Conservation (phyloP, 2,113 vertebrate species). For the Pampusana beccarii region DNA sequence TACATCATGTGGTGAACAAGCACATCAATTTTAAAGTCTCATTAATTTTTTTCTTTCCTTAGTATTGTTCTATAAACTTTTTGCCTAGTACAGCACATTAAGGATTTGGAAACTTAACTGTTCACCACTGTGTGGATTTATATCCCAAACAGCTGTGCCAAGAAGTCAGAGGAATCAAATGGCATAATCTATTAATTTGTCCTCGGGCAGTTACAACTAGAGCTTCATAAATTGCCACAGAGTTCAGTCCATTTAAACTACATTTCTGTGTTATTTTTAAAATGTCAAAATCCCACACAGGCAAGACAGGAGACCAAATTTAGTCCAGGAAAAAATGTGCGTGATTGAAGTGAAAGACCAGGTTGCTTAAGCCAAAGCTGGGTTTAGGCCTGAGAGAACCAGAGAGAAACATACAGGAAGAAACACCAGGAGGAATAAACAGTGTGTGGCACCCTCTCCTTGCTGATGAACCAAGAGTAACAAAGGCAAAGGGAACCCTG, state of each 20-base stretch:
- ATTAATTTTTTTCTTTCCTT: background rate
- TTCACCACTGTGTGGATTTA: conserved; percentile 73
- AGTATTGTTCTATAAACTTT: conserved; percentile 51
- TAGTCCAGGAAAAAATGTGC: background rate
- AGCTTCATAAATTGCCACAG: conserved; percentile 61
- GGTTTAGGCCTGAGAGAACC: background rate
- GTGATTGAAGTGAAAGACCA: background rate
- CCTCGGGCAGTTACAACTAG: conserved; percentile 58
- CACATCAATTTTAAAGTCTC: background rate
- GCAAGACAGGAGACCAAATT: background rate
- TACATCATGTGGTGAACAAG: background rate
- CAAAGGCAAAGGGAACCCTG: background rate
- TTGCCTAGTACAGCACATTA: conserved; percentile 66
- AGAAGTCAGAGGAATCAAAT: conserved; percentile 72
- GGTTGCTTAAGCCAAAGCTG: background rate
- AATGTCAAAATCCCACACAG: background rate
- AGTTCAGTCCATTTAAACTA: conserved; percentile 13
- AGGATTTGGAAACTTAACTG: conserved; percentile 68
- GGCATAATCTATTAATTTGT: conserved; percentile 67
- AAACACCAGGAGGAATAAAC: background rate
- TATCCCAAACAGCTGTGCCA: conserved; percentile 72
- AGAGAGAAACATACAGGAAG: background rate
- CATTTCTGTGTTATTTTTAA: conserved; percentile 3
- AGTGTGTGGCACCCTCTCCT: background rate
- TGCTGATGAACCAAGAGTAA: background rate